A percentile compares a stretch with the other conserved stretches of the same genome.
Conservation (phyloP, 1,140 invertebrate species). For the Mesaphorura yosii region DNA sequence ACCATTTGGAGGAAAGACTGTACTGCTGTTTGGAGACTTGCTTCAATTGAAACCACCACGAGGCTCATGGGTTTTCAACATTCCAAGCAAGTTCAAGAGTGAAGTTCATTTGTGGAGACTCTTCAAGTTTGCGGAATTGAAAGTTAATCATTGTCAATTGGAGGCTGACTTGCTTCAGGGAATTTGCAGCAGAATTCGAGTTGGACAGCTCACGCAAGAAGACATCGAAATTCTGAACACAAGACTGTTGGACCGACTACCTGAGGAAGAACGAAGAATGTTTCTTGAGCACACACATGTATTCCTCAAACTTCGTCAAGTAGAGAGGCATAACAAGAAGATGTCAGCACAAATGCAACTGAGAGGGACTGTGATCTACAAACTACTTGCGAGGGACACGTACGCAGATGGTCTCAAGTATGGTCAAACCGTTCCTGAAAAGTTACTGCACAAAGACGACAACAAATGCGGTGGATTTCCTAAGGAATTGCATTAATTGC, state of each 20-base stretch:
- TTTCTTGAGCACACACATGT: not conserved
- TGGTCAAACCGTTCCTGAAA: not conserved
- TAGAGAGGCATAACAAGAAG: not conserved
- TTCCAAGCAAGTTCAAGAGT: not conserved
- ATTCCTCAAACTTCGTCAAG: not conserved
- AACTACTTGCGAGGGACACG: not conserved
- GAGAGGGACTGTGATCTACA: not conserved
- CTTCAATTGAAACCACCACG: not conserved
- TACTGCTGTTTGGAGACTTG: not conserved
- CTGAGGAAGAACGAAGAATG: not conserved
- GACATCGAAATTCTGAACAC: not conserved
- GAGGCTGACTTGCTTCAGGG: not conserved
- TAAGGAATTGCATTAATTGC: not conserved
- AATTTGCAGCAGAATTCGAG: not conserved
- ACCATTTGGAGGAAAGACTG: not conserved
- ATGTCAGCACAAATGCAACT: too few species aligned
- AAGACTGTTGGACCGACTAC: not conserved
- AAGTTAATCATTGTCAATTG: not conserved
- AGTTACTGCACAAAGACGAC: not conserved
- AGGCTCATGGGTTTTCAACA: slow-evolving; percentile 1
- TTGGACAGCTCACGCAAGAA: not conserved
- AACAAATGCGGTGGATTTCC: not conserved
- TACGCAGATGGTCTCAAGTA: not conserved
- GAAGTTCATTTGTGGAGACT: not conserved
- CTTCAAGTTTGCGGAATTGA: slow-evolving; percentile 1